Evolutionary conservation across 2,888 invertebrate species (phyloP).

Genomic region (Ectemnius cavifrons): DNA sequence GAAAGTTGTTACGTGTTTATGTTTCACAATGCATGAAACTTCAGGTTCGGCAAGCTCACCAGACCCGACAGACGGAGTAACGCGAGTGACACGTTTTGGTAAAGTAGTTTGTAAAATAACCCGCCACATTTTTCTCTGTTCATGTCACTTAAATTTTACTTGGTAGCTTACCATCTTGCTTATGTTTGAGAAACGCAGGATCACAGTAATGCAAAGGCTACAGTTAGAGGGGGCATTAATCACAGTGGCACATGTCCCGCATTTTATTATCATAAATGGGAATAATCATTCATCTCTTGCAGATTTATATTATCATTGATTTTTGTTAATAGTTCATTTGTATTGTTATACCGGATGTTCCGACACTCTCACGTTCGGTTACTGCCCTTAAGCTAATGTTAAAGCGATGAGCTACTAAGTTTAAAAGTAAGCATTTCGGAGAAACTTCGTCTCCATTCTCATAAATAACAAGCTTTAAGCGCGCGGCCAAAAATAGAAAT

Average conservation of each 20-base stretch:
- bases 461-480: conserved; percentile 6
- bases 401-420: too few relatives aligned
- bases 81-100: conserved; percentile 74
- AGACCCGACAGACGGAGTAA: conserved; percentile 68
- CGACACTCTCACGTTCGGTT: conserved; percentile 1
- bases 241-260: conserved; percentile 3
- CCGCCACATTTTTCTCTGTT: conserved; percentile 41
- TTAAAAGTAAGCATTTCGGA: too few relatives aligned
- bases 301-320: conserved; percentile 11
- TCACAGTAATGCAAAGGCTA: conserved; percentile 32
- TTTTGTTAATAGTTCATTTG: background rate
- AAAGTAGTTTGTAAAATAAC: conserved; percentile 72
- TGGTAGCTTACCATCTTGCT: conserved; percentile 46
- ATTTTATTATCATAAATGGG: conserved; percentile 11
- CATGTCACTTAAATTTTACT: conserved; percentile 55
- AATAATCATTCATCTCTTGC: conserved; percentile 23
- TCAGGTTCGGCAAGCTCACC: conserved; percentile 72
- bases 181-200: conserved; percentile 55
- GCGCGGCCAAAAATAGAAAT: too few relatives aligned
- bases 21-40: conserved; percentile 64
- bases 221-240: conserved; percentile 32
- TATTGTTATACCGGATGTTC: conserved; percentile 8
- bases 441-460: too few relatives aligned
- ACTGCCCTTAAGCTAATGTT: too few relatives aligned
- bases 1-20: conserved; percentile 35